Conservation (phyloP, 2,888 invertebrate genomes). For the Elaeidobius kamerunicus region DNA sequence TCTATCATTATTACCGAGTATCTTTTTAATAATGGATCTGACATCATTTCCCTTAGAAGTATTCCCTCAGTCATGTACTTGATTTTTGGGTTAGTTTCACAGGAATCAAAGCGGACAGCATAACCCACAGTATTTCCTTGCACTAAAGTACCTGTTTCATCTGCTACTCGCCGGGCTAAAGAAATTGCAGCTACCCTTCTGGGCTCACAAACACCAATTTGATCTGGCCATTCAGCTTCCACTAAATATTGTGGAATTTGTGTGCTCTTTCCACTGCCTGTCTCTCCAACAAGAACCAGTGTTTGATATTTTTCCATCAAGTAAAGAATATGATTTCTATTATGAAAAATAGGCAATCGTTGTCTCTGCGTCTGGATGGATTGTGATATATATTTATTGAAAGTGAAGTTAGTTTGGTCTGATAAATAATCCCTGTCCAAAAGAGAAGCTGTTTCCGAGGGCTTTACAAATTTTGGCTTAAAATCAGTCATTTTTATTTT, state of each 20-base stretch:
- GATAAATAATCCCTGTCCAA: constrained; percentile 44
- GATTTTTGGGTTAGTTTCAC: constrained; percentile 63
- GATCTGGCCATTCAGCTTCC: constrained; percentile 83
- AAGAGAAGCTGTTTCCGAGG: constrained; percentile 45
- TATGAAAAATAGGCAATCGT: constrained; percentile 81
- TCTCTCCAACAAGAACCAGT: constrained; percentile 87
- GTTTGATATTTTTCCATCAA: constrained; percentile 87
- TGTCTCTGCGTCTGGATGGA: constrained; percentile 82
- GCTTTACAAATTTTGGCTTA: constrained; percentile 48
- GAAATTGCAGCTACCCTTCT: constrained; percentile 86
- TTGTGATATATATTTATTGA: constrained; percentile 75
- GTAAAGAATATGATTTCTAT: constrained; percentile 84
- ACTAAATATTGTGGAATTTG: constrained; percentile 90
- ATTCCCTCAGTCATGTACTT: constrained; percentile 95
- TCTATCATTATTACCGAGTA: constrained; percentile 89
- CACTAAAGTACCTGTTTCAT: constrained; percentile 75
- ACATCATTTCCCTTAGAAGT: constrained; percentile 89
- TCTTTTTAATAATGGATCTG: constrained; percentile 85
- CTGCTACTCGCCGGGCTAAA: constrained; percentile 83
- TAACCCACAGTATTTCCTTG: constrained; percentile 79
- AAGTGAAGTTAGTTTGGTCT: constrained; percentile 60
- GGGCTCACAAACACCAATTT: constrained; percentile 90
- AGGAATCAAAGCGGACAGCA: constrained; percentile 76
- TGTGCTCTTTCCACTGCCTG: constrained; percentile 95
- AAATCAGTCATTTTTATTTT: constrained; percentile 46